Evolutionary conservation across 2,888 invertebrate genomes (phyloP).

Genomic region (Chirona hameri): DNA sequence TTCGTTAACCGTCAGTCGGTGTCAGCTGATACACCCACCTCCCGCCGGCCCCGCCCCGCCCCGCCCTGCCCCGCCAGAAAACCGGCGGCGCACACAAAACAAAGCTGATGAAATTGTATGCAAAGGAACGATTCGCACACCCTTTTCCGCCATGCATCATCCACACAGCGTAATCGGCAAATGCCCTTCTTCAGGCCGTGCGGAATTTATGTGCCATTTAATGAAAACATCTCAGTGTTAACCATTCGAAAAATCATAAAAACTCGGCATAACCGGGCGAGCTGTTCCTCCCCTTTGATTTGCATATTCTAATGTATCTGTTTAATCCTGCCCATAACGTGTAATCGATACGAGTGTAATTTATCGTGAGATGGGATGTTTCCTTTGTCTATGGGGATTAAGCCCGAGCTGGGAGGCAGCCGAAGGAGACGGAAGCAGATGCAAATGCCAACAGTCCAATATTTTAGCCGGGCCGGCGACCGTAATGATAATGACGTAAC

Average conservation of each 20-base stretch:
- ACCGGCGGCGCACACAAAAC: neutral
- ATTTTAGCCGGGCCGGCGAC: neutral
- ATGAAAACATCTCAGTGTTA: conserved; percentile 28
- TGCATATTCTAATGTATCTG: conserved; percentile 27
- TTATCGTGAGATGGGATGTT: conserved; percentile 22
- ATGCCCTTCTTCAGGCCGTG: neutral
- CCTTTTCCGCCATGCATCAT: neutral
- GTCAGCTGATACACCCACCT: no score
- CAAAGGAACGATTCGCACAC: conserved; percentile 2
- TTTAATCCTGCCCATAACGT: conserved; percentile 12
- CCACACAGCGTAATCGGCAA: neutral
- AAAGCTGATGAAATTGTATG: conserved; percentile 24
- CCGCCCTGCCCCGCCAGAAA: no score
- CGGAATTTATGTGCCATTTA: conserved; percentile 23
- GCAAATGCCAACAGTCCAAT: neutral
- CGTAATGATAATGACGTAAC: conserved; percentile 2
- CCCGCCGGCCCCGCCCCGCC: no score
- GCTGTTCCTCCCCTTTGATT: neutral
- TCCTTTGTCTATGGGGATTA: conserved; percentile 28
- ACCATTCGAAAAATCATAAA: conserved; percentile 29
- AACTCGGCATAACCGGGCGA: neutral
- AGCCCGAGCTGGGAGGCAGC: neutral
- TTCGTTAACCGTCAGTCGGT: no score
- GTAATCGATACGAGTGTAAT: conserved; percentile 22
- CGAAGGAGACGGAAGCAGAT: neutral